phyloP scores from a whole-genome alignment of 2,888 invertebrate species.

The Macrophya alboannulata region DNA sequence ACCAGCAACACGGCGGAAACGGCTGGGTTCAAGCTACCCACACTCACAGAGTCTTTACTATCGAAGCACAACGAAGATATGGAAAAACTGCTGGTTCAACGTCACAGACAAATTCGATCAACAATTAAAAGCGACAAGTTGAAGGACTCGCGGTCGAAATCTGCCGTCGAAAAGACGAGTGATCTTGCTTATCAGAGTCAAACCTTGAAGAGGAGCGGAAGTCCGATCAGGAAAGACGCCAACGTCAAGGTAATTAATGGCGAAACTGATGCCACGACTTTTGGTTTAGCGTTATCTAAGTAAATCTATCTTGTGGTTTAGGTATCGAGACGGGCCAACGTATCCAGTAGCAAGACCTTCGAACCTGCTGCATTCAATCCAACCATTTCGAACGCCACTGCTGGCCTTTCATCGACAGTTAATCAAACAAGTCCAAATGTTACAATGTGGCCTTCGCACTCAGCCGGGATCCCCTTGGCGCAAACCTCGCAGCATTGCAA shows the following conservation, averaged over 20 bases:
- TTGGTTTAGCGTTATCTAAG: background rate
- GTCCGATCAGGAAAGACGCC: conserved; percentile 84
- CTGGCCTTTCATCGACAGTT: conserved; percentile 63
- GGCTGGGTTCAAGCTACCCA: conserved; percentile 80
- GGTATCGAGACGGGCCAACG: conserved; percentile 70
- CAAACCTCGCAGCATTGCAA: conserved; percentile 75
- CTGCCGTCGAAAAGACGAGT: conserved; percentile 77
- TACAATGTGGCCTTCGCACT: conserved; percentile 84
- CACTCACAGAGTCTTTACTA: conserved; percentile 84
- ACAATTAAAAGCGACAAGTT: conserved; percentile 80
- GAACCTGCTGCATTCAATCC: conserved; percentile 61
- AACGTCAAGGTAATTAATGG: conserved; percentile 74
- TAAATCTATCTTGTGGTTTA: conserved; percentile 54
- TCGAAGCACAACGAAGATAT: conserved; percentile 89
- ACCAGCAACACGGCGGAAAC: conserved; percentile 74
- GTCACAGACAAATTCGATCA: conserved; percentile 85
- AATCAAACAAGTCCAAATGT: conserved; percentile 77
- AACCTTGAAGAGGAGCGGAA: conserved; percentile 83
- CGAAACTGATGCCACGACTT: background rate
- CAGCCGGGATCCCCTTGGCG: conserved; percentile 80
- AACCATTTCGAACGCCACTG: conserved; percentile 53
- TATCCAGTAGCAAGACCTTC: conserved; percentile 61
- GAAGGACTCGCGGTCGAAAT: conserved; percentile 81
- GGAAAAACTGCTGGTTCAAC: conserved; percentile 90
- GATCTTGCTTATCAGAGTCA: conserved; percentile 73